A percentile compares a stretch with the other conserved stretches of the same genome.
Conservation (phyloP, 2,888 invertebrate genomes). For the Ophion costatus region DNA sequence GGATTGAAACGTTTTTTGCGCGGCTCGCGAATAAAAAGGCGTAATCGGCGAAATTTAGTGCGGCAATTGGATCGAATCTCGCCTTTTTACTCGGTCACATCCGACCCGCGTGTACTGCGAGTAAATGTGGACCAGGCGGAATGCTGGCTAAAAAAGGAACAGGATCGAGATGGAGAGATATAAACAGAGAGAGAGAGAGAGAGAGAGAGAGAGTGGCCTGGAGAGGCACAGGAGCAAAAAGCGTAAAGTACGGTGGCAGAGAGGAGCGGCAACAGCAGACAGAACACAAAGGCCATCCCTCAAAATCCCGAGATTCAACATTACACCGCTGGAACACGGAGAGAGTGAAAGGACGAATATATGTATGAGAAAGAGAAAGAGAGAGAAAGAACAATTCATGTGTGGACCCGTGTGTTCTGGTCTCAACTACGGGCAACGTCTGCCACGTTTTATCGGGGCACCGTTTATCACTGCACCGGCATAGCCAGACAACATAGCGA, state of each 20-base stretch:
- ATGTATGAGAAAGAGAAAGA: not conserved
- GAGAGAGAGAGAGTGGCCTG: conserved; percentile 3
- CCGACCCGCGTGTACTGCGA: conserved; percentile 11
- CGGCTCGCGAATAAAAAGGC: not conserved
- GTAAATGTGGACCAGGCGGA: conserved; percentile 46
- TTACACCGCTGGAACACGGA: conserved; percentile 47
- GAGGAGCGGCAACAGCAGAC: conserved; percentile 53
- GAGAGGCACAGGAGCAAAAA: conserved; percentile 60
- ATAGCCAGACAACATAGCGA: conserved; percentile 76
- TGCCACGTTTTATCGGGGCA: conserved; percentile 78
- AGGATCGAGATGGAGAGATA: conserved; percentile 28
- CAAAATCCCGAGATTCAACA: conserved; percentile 73
- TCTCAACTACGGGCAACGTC: conserved; percentile 63
- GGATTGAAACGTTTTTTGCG: conserved; percentile 27
- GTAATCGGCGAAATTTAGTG: conserved; percentile 5
- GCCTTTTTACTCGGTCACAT: conserved; percentile 4
- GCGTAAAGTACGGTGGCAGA: conserved; percentile 37
- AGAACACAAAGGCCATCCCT: conserved; percentile 72
- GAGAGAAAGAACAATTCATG: conserved; percentile 14
- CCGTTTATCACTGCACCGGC: conserved; percentile 78
- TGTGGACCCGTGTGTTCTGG: conserved; percentile 43
- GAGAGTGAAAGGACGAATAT: conserved; percentile 21
- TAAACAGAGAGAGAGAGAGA: conserved; percentile 38
- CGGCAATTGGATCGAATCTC: not conserved
- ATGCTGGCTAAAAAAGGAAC: conserved; percentile 48